Base-by-base conservation (phyloP, 2,797 vertebrate species). In the Psittacula echo region DNA sequence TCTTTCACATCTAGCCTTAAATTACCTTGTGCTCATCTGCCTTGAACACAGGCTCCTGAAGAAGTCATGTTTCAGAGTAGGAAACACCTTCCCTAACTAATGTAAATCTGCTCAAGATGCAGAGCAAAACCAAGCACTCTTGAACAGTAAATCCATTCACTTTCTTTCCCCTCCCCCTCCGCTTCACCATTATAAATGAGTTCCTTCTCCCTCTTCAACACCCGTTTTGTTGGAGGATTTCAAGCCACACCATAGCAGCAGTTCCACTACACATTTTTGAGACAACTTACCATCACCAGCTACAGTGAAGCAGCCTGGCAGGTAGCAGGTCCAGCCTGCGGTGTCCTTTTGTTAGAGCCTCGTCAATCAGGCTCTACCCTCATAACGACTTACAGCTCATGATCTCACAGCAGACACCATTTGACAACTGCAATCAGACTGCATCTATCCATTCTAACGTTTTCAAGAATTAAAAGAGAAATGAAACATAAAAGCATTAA, bases 1-100 rank as follows among this genome's bases (percentile, higher is more conserved):
- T 53, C 75, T 74, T 81, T 34, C 39, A 91, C 72, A 88, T 11
- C 39, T 6, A 44, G 24, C 23, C 9, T 67, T 67, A 67, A 76
- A 56, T 34, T 44, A 48, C 39, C n/a, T 90, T n/a, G 41, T 64
- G 13, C 26, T 77, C 30, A 74, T 6, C 9, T 74, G n/a, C 23
- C 17, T 85, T 37, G 27, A 67, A 37, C 7, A 50, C 0, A 44
- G 11, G 24, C 20, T 78, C 29, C 61, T 53, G 37, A 87, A 77
- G 26, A 24, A 13, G n/a, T 23, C 64, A 37, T 0, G 1, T 75
- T 67, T 65, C 3, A 1, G 71, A 58, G n/a, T 3, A 10, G 32
- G 50, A 76, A 81, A 87, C 22, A 15, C 7, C 11, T 73, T 53
- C 20, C 29, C 18, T 50, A 65, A 60, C 19, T 19, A 4, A 44